Conservation (phyloP, 2,113 vertebrate species). For the Thryonomys swinderianus region DNA sequence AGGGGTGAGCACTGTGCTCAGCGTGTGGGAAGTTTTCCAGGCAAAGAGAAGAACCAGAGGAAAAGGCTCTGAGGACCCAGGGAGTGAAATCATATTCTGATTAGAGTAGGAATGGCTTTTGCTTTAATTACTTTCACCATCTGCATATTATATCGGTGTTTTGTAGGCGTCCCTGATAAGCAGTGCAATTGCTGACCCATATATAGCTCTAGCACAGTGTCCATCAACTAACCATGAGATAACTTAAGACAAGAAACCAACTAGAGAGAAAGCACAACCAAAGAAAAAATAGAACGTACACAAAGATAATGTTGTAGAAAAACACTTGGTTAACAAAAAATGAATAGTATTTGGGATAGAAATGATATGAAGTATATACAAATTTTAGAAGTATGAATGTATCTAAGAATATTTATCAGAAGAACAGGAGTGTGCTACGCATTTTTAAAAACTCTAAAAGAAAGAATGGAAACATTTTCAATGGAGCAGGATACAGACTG, state of each 20-base stretch:
- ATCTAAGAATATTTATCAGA: not conserved
- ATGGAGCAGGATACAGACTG: not conserved
- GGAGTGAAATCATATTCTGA: not conserved
- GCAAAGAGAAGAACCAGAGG: not conserved
- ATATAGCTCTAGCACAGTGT: not conserved
- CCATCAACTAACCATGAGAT: not conserved
- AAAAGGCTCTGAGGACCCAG: not conserved
- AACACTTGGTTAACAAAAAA: not conserved
- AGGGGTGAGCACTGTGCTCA: not conserved
- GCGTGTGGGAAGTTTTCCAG: not conserved
- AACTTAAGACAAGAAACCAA: not conserved
- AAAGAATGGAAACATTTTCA: not conserved
- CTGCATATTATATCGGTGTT: not conserved
- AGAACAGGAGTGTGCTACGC: not conserved
- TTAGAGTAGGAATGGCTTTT: not conserved
- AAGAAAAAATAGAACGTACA: not conserved
- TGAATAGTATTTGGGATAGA: not conserved
- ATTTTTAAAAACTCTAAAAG: not conserved
- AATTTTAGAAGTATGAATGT: not conserved
- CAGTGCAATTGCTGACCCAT: not conserved
- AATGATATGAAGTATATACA: not conserved
- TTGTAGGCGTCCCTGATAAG: not conserved
- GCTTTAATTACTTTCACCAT: not conserved
- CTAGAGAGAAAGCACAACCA: not conserved
- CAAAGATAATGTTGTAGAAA: not conserved